phyloP scores from a whole-genome alignment of 2,888 invertebrate genomes.

The Mythimna pallens region DNA sequence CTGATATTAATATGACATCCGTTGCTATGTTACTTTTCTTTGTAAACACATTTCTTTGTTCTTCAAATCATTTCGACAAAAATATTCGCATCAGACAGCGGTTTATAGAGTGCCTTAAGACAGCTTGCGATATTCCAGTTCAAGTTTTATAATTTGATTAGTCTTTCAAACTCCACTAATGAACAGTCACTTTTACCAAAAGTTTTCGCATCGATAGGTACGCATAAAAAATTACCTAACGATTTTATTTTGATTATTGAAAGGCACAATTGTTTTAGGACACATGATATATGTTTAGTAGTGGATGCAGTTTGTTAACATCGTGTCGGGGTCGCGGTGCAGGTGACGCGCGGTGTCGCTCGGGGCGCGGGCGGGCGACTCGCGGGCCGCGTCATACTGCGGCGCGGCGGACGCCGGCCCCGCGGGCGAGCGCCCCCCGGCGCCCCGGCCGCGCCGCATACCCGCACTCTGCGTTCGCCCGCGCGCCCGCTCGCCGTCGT shows the following conservation, averaged over 20 bases:
- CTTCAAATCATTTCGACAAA: conserved; percentile 69
- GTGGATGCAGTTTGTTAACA: conserved; percentile 69
- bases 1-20: conserved; percentile 71
- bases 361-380: conserved; percentile 79
- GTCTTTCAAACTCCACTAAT: conserved; percentile 61
- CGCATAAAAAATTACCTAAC: conserved; percentile 55
- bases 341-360: conserved; percentile 61
- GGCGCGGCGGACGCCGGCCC: conserved; percentile 72
- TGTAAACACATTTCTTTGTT: conserved; percentile 85
- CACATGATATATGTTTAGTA: conserved; percentile 68
- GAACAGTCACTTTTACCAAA: conserved; percentile 64
- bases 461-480: conserved; percentile 71
- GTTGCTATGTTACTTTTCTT: conserved; percentile 87
- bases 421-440: conserved; percentile 60
- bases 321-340: conserved; percentile 71
- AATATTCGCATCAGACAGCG: conserved; percentile 47
- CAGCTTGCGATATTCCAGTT: conserved; percentile 37
- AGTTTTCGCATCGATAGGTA: conserved; percentile 59
- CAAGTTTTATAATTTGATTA: conserved; percentile 62
- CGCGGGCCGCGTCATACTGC: conserved; percentile 88
- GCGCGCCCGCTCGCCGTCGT: conserved; percentile 57
- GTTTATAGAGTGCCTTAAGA: conserved; percentile 23
- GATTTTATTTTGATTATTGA: conserved; percentile 66
- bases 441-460: conserved; percentile 68
- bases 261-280: conserved; percentile 80